Percentiles rank a stretch among this genome's conserved stretches.
Evolutionary conservation across 2,888 invertebrate species (phyloP).

Genomic region (Ceriagrion tenellum): DNA sequence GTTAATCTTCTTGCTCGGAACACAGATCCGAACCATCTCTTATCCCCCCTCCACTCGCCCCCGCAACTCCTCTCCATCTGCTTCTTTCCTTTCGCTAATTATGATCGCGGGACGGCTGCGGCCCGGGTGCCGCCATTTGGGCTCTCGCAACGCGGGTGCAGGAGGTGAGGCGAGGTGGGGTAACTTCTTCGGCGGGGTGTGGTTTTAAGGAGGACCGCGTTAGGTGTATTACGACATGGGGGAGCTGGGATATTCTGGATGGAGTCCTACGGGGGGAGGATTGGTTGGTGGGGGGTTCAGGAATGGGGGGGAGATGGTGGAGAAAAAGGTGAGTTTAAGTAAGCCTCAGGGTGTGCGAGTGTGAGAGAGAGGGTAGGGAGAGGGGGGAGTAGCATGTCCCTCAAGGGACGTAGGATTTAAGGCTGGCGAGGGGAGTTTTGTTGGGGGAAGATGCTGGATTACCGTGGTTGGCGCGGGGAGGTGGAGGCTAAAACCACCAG

Average conservation of each 20-base stretch:
- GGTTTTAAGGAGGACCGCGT: constrained; percentile 40
- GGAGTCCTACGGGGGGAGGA: not conserved
- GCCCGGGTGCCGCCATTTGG: constrained; percentile 40
- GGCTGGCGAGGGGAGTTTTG: not conserved
- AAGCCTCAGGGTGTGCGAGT: not conserved
- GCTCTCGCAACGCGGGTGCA: not conserved
- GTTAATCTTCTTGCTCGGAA: constrained; percentile 45
- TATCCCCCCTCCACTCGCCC: not conserved
- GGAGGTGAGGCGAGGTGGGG: not conserved
- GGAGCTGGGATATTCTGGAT: not conserved
- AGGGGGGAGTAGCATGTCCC: not conserved
- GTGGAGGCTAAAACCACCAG: not conserved
- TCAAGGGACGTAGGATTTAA: constrained; percentile 10
- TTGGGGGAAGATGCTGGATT: not conserved
- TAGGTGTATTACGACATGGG: constrained; percentile 33
- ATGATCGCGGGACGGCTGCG: constrained; percentile 42
- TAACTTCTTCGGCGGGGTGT: constrained; percentile 14
- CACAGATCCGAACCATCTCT: constrained; percentile 23
- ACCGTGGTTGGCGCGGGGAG: not conserved
- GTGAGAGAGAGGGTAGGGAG: not conserved
- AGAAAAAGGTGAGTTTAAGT: constrained; percentile 2
- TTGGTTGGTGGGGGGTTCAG: not conserved
- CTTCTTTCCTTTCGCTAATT: constrained; percentile 52
- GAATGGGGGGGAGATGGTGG: not conserved
- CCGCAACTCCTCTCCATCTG: not conserved